Percentiles rank a stretch among this genome's conserved stretches.
phyloP scores from a whole-genome alignment of 37 sponge, comb jelly and placozoan species.

The Theonella swinhoei region DNA sequence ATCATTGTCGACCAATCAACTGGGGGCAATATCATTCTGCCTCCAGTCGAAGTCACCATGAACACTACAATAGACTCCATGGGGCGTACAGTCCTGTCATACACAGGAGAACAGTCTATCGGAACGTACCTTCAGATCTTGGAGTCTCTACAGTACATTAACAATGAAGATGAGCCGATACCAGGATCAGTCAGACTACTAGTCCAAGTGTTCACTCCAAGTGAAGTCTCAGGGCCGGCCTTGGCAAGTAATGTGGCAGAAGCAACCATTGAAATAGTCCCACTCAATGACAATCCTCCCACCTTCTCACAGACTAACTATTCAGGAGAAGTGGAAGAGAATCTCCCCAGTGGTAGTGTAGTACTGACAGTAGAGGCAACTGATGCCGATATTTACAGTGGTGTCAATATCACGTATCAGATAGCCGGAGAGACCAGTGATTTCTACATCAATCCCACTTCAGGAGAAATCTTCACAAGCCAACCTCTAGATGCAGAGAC shows the following conservation, averaged over 20 bases:
- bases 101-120: conserved; percentile 9
- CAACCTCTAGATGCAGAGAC: conserved; percentile 35
- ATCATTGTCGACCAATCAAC: neutral
- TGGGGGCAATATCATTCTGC: neutral
- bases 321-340: conserved; percentile 21
- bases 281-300: conserved; percentile 58
- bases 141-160: conserved; percentile 16
- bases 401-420: conserved; percentile 27
- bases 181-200: conserved; percentile 18
- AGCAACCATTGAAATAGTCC: conserved; percentile 12
- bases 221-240: neutral
- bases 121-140: conserved; percentile 25
- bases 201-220: conserved; percentile 34
- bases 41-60: neutral
- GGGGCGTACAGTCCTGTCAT: neutral
- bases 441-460: conserved; percentile 27
- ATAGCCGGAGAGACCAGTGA: neutral
- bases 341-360: conserved; percentile 6
- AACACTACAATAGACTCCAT: neutral
- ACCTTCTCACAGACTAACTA: conserved; percentile 28
- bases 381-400: conserved; percentile 47
- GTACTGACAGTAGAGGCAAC: conserved; percentile 40
- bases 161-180: conserved; percentile 28
- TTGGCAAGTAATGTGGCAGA: conserved; percentile 32
- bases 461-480: conserved; percentile 32